Base-by-base conservation (phyloP, 2,797 vertebrate species). In the Rhynchotus rufescens region DNA sequence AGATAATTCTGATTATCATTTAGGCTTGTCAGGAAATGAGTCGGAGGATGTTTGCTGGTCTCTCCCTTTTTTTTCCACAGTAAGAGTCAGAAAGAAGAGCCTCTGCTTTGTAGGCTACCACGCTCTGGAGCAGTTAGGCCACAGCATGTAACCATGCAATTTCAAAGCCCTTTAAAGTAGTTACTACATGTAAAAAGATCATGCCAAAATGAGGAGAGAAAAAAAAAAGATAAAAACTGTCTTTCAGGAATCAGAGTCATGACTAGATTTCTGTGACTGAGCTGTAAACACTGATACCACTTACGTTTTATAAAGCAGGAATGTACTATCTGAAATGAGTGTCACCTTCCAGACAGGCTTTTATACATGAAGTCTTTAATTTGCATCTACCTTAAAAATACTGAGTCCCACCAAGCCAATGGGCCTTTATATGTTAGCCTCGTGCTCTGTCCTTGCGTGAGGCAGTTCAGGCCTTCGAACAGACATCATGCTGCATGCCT, bases 1-100 rank as follows among this genome's bases (percentile, higher is more conserved):
- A 71, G 38, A 69, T 90, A 75, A 91, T 82, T 71, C n/a, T 91
- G 56, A 90, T 94, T 91, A 91, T 90, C 89, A 40, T 60, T 64
- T 28, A 67, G 16, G 7, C 22, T 94, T 44, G 79, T 67, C 62
- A 93, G 88, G 89, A 96, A 93, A 86, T 89, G 57, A 78, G 49
- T 68, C 1, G 75, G 40, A 90, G 44, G 26, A 62, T 47, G 28
- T 76, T 93, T 68, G 60, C 66, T 90, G 60, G 38, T 62, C 52
- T 92, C 94, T 88, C 17, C 49, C 28, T 14, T 49, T 12, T 22
- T 54, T 36, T 56, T 56, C 28, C 47, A 62, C 61, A 65, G 40
- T 42, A 68, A 77, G 26, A 89, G 67, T 81, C 11, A 2, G 12
- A 61, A 38, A 82, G 57, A 84, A 51, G 11, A 72, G 44, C 57